phyloP scores from a whole-genome alignment of 2,113 vertebrate species.

The Numenius arquata region DNA sequence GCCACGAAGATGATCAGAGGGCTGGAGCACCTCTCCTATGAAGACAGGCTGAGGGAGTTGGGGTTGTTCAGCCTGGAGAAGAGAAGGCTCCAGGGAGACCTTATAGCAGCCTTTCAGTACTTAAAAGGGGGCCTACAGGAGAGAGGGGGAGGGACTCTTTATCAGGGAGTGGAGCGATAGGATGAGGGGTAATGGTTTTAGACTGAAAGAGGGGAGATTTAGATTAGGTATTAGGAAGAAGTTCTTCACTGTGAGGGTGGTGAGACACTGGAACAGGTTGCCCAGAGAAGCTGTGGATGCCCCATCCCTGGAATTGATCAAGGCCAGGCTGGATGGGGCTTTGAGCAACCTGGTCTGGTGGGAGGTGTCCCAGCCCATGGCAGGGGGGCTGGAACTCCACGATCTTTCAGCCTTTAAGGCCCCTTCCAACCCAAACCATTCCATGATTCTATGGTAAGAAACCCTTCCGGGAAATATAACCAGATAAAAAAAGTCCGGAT shows the following conservation, averaged over 20 bases:
- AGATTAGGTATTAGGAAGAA: background rate
- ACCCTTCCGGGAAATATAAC: background rate
- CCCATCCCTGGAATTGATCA: background rate
- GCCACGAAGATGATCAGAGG: background rate
- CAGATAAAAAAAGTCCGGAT: fast-evolving
- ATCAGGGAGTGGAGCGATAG: too few relatives aligned
- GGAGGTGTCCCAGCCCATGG: background rate
- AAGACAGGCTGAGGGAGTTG: background rate
- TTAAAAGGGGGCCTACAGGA: background rate
- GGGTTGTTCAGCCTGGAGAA: background rate
- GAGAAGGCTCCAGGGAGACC: background rate
- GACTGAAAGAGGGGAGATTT: background rate
- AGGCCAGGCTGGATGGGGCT: background rate
- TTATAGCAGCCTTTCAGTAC: background rate
- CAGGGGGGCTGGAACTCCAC: background rate
- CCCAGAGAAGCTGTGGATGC: background rate
- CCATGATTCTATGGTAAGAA: background rate
- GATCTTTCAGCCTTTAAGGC: background rate
- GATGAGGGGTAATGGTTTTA: background rate
- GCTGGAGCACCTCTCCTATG: background rate
- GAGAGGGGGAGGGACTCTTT: background rate
- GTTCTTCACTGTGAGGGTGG: background rate
- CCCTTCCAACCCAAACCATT: background rate
- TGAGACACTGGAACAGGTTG: background rate
- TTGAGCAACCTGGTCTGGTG: background rate